These are phyloP conservation scores for Rhegmatorhina hoffmannsi DNA, from an alignment of 2,113 vertebrate species.

Conservation along the genomic window DNA sequence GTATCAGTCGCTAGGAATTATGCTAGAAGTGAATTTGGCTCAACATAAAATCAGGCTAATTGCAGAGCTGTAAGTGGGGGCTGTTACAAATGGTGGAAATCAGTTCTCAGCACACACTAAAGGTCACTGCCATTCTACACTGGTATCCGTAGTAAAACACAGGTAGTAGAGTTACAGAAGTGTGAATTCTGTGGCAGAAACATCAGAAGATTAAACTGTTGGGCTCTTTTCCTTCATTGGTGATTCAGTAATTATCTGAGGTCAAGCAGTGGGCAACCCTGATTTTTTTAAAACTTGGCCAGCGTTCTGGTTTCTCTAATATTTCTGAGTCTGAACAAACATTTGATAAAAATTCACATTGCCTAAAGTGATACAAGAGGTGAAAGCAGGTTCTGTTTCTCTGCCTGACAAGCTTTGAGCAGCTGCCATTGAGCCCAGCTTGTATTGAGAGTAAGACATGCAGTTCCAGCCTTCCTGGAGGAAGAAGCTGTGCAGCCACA, in stretches of 20 bases:
- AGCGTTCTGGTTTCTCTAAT: background rate
- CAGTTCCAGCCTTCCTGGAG: background rate
- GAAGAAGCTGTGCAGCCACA: background rate
- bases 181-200: background rate
- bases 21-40: background rate
- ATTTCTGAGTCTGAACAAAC: background rate
- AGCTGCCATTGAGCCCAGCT: background rate
- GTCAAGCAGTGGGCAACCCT: background rate
- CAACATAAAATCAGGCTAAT: background rate
- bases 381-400: background rate
- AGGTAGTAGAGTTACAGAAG: background rate
- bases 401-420: background rate
- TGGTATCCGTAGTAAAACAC: background rate
- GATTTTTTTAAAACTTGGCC: background rate
- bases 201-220: background rate
- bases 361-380: background rate
- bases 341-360: background rate
- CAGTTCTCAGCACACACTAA: background rate
- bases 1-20: background rate
- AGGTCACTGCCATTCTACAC: background rate
- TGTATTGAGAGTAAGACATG: background rate
- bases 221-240: background rate
- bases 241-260: background rate
- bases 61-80: background rate
- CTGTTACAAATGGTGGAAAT: background rate